Evolutionary conservation across 2,888 invertebrate species (phyloP).

Genomic region (Leptinotarsa haldemani): DNA sequence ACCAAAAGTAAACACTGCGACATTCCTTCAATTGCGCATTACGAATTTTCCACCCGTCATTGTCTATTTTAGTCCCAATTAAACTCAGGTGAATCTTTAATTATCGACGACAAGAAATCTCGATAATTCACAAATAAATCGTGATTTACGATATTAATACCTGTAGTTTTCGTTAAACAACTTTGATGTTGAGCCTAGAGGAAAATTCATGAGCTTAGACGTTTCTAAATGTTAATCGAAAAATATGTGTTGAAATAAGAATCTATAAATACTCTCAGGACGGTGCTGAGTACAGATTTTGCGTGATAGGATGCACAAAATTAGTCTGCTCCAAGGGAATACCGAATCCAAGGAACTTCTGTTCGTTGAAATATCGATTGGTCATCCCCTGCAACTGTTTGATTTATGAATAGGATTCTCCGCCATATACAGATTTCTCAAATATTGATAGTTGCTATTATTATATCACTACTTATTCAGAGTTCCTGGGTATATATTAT

Average conservation of each 20-base stretch:
- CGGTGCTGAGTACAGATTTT: slow-evolving; percentile 43
- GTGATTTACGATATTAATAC: slow-evolving; percentile 11
- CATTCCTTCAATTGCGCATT: not conserved
- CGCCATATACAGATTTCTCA: no score
- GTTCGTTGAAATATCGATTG: not conserved
- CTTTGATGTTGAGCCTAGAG: slow-evolving; percentile 9
- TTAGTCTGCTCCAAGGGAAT: slow-evolving; percentile 7
- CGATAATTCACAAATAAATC: slow-evolving; percentile 1
- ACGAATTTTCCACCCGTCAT: not conserved
- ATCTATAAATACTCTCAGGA: slow-evolving; percentile 42
- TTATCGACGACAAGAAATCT: slow-evolving; percentile 5
- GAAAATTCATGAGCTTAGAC: slow-evolving; percentile 8
- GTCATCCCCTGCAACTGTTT: not conserved
- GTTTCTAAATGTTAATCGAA: slow-evolving; percentile 15
- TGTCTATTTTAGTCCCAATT: slow-evolving; percentile 8
- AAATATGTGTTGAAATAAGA: slow-evolving; percentile 41
- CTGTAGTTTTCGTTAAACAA: not conserved
- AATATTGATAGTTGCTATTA: no score
- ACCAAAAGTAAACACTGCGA: not conserved
- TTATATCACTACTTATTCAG: no score
- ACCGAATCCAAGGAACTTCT: not conserved
- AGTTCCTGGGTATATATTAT: no score
- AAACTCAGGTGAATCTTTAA: slow-evolving; percentile 6
- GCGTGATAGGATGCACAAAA: slow-evolving; percentile 34
- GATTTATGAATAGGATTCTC: no score